Base-by-base conservation (phyloP, 2,797 vertebrate species). In the Protosalanx chinensis region DNA sequence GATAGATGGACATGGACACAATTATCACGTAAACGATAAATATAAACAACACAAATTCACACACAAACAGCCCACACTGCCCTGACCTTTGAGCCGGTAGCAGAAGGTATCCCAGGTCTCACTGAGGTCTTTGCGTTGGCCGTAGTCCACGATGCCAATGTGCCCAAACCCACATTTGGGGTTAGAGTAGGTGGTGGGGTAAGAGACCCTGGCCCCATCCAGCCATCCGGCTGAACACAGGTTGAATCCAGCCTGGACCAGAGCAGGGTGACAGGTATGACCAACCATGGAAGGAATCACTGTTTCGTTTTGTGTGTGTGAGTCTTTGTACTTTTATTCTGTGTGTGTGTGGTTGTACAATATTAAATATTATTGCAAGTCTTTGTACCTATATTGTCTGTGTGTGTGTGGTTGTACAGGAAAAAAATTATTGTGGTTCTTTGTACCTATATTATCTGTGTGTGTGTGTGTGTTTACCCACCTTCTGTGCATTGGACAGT, bases 61-160 rank as follows among this genome's bases (percentile, higher is more conserved):
- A 27, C 33, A 12, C 18, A 63, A 13, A 61, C 30, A 20, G 12
- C 16, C 69, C 68, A 12, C 15, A 2, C 57, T 57, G 56, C 49
- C 5, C 51, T 90, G 85, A 98, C 97, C 96, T 88, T 96, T 96
- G 82, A 95, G 87, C 77, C 96, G 85, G 86, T 95, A 97, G 88
- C 97, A 99, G 93, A 95, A 99, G 33, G 90, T 87, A 27, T 99
- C 96, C 96, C 96, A 98, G n/a, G 79, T 94, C 87, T 97, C 95
- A 0, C 90, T 94, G 76, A 91, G 81, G 76, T 96, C 95, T 67
- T 35, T 79, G 71, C 95, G 93, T 8, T 12, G 37, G 0, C 96
- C 95, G 0, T 99, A 99, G 84, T 98, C 96, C 58, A 99, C 93
- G 0, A 99, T 96, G 67, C 97, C 97, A 0, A 99, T 89, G 0